phyloP scores from a whole-genome alignment of 2,113 vertebrate genomes.

The Spermophilus dauricus region DNA sequence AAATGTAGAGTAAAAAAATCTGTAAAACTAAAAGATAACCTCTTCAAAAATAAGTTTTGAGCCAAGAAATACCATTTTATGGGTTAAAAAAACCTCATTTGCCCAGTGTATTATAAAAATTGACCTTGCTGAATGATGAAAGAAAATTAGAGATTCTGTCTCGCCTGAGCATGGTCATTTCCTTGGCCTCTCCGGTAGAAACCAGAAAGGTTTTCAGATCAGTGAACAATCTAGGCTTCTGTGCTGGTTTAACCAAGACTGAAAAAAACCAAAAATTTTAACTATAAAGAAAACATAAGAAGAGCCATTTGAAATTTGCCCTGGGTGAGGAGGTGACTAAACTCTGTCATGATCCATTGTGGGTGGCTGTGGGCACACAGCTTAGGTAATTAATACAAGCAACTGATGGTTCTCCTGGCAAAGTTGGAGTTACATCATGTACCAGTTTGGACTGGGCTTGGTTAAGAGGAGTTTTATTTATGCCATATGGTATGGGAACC shows the following conservation, averaged over 20 bases:
- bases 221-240: neutral
- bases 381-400: neutral
- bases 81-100: neutral
- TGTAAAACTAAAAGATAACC: neutral
- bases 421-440: neutral
- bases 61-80: neutral
- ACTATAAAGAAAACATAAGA: neutral
- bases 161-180: accelerated
- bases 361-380: no score
- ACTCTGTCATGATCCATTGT: neutral
- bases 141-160: neutral
- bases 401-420: neutral
- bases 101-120: neutral
- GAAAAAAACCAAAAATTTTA: neutral
- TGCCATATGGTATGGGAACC: neutral
- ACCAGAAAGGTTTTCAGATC: neutral
- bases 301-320: neutral
- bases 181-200: neutral
- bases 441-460: neutral
- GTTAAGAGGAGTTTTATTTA: neutral
- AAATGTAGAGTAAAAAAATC: neutral
- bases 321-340: neutral
- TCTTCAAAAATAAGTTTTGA: neutral
- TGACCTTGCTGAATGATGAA: neutral
- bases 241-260: neutral